Evolutionary conservation across 1,140 invertebrate genomes (phyloP).

Genomic region (Phenacoccus solenopsis): DNA sequence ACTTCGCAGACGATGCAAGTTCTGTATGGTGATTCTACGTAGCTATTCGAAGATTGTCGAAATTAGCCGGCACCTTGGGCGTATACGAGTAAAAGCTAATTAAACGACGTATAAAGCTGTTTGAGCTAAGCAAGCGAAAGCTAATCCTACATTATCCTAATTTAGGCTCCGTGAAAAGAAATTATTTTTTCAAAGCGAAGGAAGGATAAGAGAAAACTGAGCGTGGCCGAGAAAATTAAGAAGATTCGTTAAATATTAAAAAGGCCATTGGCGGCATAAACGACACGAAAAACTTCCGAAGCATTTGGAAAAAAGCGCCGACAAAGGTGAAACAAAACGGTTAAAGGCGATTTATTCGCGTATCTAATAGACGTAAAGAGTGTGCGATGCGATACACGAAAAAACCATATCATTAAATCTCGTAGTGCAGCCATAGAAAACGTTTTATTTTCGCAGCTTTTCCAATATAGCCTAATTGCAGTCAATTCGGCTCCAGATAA

Average conservation of each 20-base stretch:
- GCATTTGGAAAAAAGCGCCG: not conserved
- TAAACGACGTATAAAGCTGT: too few relatives aligned
- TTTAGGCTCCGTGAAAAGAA: too few relatives aligned
- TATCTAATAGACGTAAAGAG: too few relatives aligned
- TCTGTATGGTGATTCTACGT: too few relatives aligned
- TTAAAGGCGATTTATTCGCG: not conserved
- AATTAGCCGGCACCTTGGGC: too few relatives aligned
- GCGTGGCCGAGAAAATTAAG: not conserved
- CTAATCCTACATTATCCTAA: too few relatives aligned
- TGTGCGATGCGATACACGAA: not conserved
- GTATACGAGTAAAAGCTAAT: too few relatives aligned
- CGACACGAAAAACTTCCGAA: not conserved
- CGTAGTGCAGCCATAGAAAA: not conserved
- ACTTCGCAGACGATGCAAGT: too few relatives aligned
- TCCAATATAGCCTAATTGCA: not conserved
- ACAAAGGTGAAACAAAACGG: not conserved
- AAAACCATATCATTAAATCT: constrained; percentile 4
- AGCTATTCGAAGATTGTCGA: too few relatives aligned
- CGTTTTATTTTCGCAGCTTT: not conserved
- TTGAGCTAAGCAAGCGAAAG: too few relatives aligned
- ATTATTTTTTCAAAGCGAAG: too few relatives aligned
- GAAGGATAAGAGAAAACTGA: too few relatives aligned
- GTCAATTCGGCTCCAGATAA: not conserved
- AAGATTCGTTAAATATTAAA: not conserved
- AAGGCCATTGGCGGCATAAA: not conserved